Evolutionary conservation across 2,797 vertebrate genomes (phyloP).

Genomic region (Dipus sagitta): DNA sequence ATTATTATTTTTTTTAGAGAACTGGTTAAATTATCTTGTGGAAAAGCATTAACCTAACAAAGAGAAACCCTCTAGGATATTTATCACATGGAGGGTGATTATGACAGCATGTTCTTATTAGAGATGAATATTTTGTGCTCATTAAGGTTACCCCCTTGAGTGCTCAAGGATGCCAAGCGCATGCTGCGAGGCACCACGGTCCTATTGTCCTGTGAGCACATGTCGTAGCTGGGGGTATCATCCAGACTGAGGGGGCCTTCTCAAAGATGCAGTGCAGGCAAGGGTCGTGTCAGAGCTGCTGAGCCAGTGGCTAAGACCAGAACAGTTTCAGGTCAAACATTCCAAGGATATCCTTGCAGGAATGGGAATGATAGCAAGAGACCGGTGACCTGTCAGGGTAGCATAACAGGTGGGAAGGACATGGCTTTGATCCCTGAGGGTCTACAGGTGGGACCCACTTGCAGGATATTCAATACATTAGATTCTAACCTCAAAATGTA

Average conservation of each 20-base stretch:
- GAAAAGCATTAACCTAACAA: conserved; percentile 85
- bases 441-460: background rate
- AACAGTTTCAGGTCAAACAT: background rate
- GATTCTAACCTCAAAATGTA: background rate
- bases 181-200: conserved; percentile 40
- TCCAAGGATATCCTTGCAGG: background rate
- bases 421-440: background rate
- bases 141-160: conserved; percentile 81
- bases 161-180: conserved; percentile 60
- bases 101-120: conserved; percentile 81
- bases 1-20: conserved; percentile 86
- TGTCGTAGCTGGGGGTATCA: background rate
- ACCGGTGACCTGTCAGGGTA: too few species aligned
- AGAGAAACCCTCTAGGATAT: conserved; percentile 81
- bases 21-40: conserved; percentile 82
- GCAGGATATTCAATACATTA: background rate
- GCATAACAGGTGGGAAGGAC: background rate
- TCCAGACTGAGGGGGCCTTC: conserved; percentile 6
- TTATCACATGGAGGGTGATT: conserved; percentile 83
- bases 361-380: background rate
- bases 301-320: background rate
- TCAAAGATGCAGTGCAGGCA: conserved; percentile 13
- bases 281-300: background rate
- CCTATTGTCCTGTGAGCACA: conserved; percentile 12
- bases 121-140: conserved; percentile 80